Base-by-base conservation (phyloP, 1,140 invertebrate species). In the Neodiprion virginianus region DNA sequence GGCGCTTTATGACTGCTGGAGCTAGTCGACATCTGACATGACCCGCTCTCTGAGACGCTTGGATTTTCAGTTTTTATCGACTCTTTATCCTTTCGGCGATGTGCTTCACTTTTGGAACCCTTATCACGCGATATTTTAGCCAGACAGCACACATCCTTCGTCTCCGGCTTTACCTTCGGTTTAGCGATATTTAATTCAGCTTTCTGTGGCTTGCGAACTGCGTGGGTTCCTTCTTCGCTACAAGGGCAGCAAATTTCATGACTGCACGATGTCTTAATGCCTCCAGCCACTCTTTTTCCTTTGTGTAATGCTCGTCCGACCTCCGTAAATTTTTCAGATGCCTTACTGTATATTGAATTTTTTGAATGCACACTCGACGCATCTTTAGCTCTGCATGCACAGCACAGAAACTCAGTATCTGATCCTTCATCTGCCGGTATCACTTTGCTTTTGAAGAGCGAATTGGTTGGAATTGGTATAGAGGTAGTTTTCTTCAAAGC, bases 111-210 rank as follows among this genome's bases (percentile, higher is more conserved):
- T 61, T 61, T 61, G 11, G 11, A 12, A 12, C 10, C 7, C 40
- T 79, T 83, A 28, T 12, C 28, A 9, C 65, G 80, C 7, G 77
- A 8, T 17, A 83, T 80, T 66, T 76, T 79, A 1, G 66, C 80
- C 47, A 77, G 72, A 17, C 73, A 77, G 8, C 72, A 48, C 10
- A 77, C 75, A 21, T 82, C 78, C 1, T 69, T 73, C 10, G 71
- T 80, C 12, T 75, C 77, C 10, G 71, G 28, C 1, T 49, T 68
- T 7, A 71, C 12, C 8, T 28, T 48, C 47, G 47, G n/a, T 7
- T 73, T 50, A 69, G 28, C 66, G 69, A 14, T 75, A 71, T 23
- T 68, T 72, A 8, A 74, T 74, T 12, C 21, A 28, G 53, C 12
- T 72, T 21, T 8, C 9, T 65, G 12, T 28, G 12, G 14, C 49